Percentiles rank a stretch among this genome's conserved stretches.
Conservation (phyloP, 2,113 vertebrate genomes). For the Capreolus pygargus region DNA sequence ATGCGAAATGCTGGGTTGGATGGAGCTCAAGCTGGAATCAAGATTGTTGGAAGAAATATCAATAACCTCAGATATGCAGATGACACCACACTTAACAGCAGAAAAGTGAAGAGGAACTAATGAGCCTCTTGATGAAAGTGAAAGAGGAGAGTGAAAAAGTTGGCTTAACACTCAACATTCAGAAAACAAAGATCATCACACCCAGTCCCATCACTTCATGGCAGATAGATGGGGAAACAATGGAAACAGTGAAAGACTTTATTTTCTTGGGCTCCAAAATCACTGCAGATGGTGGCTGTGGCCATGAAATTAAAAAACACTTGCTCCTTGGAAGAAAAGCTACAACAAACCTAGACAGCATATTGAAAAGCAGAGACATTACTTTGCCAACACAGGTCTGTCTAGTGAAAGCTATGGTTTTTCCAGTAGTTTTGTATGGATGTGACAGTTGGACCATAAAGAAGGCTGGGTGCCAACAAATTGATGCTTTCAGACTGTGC, state of each 20-base stretch:
- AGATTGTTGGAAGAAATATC: background rate
- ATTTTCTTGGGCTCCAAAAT: background rate
- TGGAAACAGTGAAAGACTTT: background rate
- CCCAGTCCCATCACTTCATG: background rate
- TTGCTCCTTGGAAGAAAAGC: background rate
- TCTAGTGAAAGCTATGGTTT: background rate
- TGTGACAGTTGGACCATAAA: background rate
- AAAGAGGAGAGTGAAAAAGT: background rate
- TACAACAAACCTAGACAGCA: fast-evolving
- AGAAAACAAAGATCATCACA: background rate
- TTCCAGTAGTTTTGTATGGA: background rate
- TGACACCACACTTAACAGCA: background rate
- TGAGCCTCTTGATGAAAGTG: background rate
- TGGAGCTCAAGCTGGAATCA: background rate
- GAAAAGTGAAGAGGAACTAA: background rate
- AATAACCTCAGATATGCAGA: background rate
- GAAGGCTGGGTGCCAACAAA: background rate
- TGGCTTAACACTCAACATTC: background rate
- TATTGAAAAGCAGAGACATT: background rate
- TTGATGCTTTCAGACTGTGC: background rate
- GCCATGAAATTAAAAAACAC: background rate
- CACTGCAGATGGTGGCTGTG: background rate
- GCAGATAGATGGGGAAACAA: background rate
- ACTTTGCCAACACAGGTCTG: background rate
- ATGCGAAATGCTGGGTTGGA: background rate